Evolutionary conservation across 2,888 invertebrate genomes (phyloP).

Genomic region (Drosophila heteroneura): DNA sequence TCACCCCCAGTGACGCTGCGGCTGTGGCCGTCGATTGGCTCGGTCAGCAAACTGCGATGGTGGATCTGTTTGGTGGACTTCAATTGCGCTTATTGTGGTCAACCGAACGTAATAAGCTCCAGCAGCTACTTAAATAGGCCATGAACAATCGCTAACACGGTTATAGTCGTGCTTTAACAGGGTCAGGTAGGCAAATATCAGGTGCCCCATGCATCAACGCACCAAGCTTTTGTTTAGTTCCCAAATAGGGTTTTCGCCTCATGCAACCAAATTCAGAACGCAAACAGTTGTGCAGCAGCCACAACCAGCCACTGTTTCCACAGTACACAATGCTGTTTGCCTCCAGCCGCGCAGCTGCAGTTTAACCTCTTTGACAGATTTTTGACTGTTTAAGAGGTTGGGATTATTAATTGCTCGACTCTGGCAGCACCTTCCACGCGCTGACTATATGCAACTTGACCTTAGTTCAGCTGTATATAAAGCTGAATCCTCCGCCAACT

Average conservation of each 20-base stretch:
- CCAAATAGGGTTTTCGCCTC: conserved; percentile 27
- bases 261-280: conserved; percentile 39
- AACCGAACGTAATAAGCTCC: conserved; percentile 60
- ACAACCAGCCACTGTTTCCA: conserved; percentile 14
- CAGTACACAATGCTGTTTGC: conserved; percentile 17
- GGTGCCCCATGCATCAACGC: conserved; percentile 10
- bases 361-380: conserved; percentile 73
- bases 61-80: conserved; percentile 64
- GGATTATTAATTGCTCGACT: conserved; percentile 73
- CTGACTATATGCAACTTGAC: conserved; percentile 62
- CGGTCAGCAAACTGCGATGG: conserved; percentile 42
- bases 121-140: conserved; percentile 41
- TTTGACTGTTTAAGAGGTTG: conserved; percentile 72
- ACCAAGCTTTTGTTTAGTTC: conserved; percentile 19
- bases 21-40: conserved; percentile 62
- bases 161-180: conserved; percentile 45
- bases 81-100: conserved; percentile 71
- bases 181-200: conserved; percentile 50
- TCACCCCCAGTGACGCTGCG: conserved; percentile 8
- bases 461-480: conserved; percentile 55
- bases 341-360: conserved; percentile 34
- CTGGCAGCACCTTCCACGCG: conserved; percentile 45
- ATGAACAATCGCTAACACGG: conserved; percentile 1
- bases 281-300: conserved; percentile 18
- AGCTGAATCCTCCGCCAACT: conserved; percentile 1